phyloP scores from a whole-genome alignment of 2,888 invertebrate genomes.

The Drosophila differens region DNA sequence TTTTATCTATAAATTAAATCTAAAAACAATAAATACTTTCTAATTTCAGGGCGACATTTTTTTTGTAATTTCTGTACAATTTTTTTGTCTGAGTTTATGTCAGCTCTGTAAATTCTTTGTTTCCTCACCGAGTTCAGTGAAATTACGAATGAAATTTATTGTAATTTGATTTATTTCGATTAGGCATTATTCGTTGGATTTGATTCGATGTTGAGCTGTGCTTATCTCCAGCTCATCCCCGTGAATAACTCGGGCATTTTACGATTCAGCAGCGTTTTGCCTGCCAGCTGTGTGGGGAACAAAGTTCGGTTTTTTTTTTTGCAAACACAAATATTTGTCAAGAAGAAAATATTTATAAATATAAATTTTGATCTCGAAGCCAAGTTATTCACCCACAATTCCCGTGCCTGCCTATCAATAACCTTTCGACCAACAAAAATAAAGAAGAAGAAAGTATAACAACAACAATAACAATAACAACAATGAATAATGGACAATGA shows the following conservation, averaged over 20 bases:
- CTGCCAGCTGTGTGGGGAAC: constrained; percentile 25
- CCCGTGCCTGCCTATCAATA: constrained; percentile 44
- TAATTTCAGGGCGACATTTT: no score
- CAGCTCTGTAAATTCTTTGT: not conserved
- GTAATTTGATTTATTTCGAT: constrained; percentile 2
- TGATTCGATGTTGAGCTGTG: constrained; percentile 1
- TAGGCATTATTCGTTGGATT: constrained; percentile 17
- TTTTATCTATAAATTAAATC: no score
- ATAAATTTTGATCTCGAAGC: constrained; percentile 28
- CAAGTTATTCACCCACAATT: constrained; percentile 73
- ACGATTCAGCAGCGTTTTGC: constrained; percentile 13
- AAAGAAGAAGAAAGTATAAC: not conserved
- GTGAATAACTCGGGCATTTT: constrained; percentile 36
- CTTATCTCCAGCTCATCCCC: constrained; percentile 41
- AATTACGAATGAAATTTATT: not conserved
- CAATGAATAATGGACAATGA: constrained; percentile 2
- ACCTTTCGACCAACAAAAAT: constrained; percentile 23
- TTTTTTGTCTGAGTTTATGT: no score
- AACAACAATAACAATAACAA: not conserved
- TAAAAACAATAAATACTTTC: no score
- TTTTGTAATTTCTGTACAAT: no score
- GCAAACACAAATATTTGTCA: constrained; percentile 32
- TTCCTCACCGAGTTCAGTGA: not conserved
- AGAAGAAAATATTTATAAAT: constrained; percentile 25
- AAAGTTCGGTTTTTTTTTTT: constrained; percentile 58